A percentile compares a stretch with the other conserved stretches of the same genome.
Evolutionary conservation across 2,888 invertebrate species (phyloP).

Genomic region (Hartigia nigra): DNA sequence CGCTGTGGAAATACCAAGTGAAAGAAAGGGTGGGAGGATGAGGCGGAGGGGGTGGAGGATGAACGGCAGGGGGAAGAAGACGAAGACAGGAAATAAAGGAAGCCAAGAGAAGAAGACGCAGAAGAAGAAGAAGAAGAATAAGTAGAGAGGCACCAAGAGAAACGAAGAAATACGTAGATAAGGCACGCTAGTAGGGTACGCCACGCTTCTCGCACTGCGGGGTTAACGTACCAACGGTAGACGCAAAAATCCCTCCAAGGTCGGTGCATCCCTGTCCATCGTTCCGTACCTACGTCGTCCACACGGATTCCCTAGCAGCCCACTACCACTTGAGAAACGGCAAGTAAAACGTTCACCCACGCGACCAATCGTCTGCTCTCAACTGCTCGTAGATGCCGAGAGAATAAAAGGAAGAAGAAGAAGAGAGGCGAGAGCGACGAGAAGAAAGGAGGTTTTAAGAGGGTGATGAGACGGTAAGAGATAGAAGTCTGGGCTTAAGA

Average conservation of each 20-base stretch:
- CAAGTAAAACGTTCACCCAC: slow-evolving; percentile 46
- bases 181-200: slow-evolving; percentile 28
- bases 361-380: slow-evolving; percentile 40
- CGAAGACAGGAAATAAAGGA: slow-evolving; percentile 29
- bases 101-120: slow-evolving; percentile 21
- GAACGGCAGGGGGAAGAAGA: slow-evolving; percentile 19
- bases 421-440: neutral
- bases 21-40: slow-evolving; percentile 19
- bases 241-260: slow-evolving; percentile 66
- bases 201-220: slow-evolving; percentile 35
- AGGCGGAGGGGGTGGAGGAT: too few relatives aligned
- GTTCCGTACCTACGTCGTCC: slow-evolving; percentile 32
- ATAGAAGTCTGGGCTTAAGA: neutral
- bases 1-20: slow-evolving; percentile 14
- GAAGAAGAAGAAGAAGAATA: slow-evolving; percentile 21
- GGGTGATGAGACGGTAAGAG: neutral
- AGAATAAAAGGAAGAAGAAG: neutral
- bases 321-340: slow-evolving; percentile 26
- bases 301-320: slow-evolving; percentile 11
- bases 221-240: slow-evolving; percentile 63
- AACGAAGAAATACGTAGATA: slow-evolving; percentile 10
- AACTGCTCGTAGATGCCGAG: neutral
- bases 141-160: slow-evolving; percentile 35
- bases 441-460: neutral
- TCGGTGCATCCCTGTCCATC: slow-evolving; percentile 61